These are phyloP conservation scores for Saxicola maurus DNA, from an alignment of 2,797 vertebrate genomes.

Conservation along the genomic window DNA sequence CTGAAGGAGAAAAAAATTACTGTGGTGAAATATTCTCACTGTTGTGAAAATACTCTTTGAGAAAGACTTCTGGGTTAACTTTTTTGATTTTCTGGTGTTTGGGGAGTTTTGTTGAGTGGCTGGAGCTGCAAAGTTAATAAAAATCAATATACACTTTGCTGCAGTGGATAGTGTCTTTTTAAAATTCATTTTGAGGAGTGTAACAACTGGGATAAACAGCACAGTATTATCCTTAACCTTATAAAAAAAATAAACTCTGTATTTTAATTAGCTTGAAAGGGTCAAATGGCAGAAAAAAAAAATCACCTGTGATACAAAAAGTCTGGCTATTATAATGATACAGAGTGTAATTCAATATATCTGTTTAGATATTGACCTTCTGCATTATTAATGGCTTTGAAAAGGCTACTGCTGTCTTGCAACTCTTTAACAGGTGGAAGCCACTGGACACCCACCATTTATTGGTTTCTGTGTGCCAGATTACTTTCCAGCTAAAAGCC, in stretches of 20 bases:
- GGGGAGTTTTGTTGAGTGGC: background rate
- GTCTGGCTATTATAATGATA: background rate
- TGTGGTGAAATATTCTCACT: background rate
- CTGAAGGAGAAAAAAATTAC: background rate
- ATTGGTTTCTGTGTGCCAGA: conserved; percentile 5
- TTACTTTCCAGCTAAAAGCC: conserved; percentile 33
- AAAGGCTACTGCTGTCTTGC: conserved; percentile 36
- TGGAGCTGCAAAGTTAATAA: background rate
- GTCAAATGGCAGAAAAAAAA: background rate
- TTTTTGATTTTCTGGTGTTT: background rate
- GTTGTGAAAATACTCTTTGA: background rate
- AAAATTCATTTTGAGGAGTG: background rate
- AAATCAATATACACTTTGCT: background rate
- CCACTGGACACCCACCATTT: conserved; percentile 45
- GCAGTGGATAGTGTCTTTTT: background rate
- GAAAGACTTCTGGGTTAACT: background rate
- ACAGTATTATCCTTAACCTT: background rate
- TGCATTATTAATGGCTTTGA: conserved; percentile 52
- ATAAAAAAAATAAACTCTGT: background rate
- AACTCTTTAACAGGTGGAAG: conserved; percentile 31
- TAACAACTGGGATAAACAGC: background rate
- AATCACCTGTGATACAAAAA: background rate
- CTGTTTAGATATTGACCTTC: conserved; percentile 43
- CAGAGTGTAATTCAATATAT: conserved; percentile 41
- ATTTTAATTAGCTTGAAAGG: conserved; percentile 23